Evolutionary conservation across 2,113 vertebrate genomes (phyloP).

Genomic region (Corapipo altera): DNA sequence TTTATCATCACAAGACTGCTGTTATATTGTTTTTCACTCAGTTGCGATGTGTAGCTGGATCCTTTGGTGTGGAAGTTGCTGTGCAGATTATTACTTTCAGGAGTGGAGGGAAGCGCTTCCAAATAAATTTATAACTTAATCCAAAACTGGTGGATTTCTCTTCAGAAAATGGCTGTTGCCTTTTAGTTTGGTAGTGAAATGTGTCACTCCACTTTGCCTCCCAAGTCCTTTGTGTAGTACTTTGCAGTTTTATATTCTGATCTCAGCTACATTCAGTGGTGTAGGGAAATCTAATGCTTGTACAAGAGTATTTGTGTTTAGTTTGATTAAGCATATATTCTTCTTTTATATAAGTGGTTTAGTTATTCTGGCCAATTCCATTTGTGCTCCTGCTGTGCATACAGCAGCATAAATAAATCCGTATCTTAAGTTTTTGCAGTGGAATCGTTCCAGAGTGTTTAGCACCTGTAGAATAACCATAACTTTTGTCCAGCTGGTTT

Average conservation of each 20-base stretch:
- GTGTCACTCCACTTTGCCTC: background rate
- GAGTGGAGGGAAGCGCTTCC: background rate
- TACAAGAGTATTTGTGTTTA: background rate
- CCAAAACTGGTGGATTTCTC: background rate
- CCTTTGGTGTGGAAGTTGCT: background rate
- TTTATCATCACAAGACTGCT: background rate
- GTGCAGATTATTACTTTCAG: background rate
- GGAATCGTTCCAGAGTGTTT: background rate
- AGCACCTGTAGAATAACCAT: background rate
- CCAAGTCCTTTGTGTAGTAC: fast-evolving
- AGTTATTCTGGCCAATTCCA: background rate
- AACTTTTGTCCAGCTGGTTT: background rate
- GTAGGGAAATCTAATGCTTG: background rate
- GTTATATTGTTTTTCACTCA: background rate
- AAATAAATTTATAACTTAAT: background rate
- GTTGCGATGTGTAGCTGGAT: background rate
- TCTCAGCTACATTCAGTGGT: background rate
- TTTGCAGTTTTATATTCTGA: background rate
- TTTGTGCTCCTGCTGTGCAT: fast-evolving
- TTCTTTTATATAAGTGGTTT: background rate
- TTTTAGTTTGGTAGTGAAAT: background rate
- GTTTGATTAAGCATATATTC: background rate
- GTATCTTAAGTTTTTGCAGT: background rate
- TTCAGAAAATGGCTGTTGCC: background rate
- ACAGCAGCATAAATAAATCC: background rate